Conservation (phyloP, 2,888 invertebrate genomes). For the Microplitis manilae region DNA sequence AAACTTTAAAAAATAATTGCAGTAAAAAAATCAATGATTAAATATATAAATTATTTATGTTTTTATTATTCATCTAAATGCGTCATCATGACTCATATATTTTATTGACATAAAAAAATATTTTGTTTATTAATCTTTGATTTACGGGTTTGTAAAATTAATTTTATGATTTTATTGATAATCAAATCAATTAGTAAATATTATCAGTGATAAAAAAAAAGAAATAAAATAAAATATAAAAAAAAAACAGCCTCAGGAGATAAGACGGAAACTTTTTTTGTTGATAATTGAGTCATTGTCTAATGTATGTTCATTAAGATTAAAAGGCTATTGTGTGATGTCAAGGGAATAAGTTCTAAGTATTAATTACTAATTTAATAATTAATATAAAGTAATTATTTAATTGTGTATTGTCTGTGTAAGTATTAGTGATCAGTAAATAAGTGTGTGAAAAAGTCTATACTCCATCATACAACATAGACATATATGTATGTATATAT, state of each 20-base stretch:
- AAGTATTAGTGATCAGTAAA: no score
- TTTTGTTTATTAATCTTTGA: background rate
- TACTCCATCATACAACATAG: no score
- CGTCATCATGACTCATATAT: background rate
- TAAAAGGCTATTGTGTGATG: background rate
- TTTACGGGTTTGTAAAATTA: background rate
- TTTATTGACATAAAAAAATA: background rate
- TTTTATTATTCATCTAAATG: background rate
- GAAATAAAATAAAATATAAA: background rate
- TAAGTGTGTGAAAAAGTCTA: no score
- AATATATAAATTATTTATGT: background rate
- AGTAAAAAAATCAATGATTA: no score
- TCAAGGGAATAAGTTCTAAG: no score
- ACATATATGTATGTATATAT: no score
- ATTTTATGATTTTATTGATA: background rate
- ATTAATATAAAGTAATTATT: no score
- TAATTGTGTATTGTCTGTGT: no score
- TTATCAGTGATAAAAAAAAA: background rate
- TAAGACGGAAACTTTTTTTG: background rate
- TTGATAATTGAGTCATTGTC: background rate
- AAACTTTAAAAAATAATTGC: no score
- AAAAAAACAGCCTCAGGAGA: background rate
- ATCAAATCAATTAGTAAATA: background rate
- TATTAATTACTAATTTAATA: no score
- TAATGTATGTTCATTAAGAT: background rate